Evolutionary conservation across 2,113 vertebrate species (phyloP).

Genomic region (Dipodomys merriami): DNA sequence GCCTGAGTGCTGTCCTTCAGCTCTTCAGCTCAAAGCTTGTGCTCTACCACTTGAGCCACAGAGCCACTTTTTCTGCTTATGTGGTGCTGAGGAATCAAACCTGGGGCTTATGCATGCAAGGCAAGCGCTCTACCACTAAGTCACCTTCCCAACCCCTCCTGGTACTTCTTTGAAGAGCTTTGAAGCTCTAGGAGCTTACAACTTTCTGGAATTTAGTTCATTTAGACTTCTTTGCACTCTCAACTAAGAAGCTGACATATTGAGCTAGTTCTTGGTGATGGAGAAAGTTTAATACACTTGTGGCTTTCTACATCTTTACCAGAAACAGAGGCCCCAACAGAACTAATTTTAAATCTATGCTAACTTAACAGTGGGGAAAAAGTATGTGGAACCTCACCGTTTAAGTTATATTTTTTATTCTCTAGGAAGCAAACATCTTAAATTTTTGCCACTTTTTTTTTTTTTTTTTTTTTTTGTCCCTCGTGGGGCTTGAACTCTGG

Average conservation of each 20-base stretch:
- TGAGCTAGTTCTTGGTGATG: neutral
- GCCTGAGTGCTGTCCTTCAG: no score
- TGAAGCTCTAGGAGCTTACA: neutral
- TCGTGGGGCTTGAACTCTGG: no score
- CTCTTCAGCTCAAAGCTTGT: no score
- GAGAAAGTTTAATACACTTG: neutral
- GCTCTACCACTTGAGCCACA: no score
- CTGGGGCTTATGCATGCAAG: no score
- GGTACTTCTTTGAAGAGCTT: neutral
- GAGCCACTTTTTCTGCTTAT: no score
- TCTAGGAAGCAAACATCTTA: slow-evolving; percentile 1
- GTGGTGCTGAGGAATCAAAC: no score
- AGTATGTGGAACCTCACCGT: neutral
- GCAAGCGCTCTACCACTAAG: no score
- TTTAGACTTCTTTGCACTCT: neutral
- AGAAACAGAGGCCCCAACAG: neutral
- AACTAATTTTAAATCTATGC: slow-evolving; percentile 41
- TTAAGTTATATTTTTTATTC: slow-evolving; percentile 56
- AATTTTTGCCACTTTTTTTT: slow-evolving; percentile 27
- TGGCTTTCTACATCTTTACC: neutral
- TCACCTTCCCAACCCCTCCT: neutral
- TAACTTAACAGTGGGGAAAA: slow-evolving; percentile 19
- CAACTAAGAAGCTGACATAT: neutral
- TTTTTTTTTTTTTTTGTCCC: no score
- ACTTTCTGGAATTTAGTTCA: neutral